These are phyloP conservation scores for Callionymus lyra DNA, from an alignment of 2,113 vertebrate genomes.

Conservation along the genomic window DNA sequence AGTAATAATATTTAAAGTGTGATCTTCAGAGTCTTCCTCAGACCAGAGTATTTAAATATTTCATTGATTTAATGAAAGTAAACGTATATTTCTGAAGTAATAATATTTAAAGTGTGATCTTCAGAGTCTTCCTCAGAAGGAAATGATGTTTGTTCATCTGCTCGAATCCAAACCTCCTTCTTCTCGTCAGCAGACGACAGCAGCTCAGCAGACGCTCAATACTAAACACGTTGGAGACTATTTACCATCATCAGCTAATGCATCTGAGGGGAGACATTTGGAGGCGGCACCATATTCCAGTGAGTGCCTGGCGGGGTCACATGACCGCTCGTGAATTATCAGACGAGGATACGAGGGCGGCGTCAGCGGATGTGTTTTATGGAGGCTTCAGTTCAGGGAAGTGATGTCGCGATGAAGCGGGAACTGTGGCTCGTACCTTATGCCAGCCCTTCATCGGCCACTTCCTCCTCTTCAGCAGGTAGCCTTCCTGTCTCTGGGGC, in stretches of 20 bases:
- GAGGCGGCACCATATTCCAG: constrained; percentile 14
- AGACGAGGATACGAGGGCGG: constrained; percentile 9
- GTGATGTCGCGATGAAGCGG: not conserved
- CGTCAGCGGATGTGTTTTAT: constrained; percentile 10
- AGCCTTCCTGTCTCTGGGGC: constrained; percentile 84
- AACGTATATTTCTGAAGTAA: too few species aligned
- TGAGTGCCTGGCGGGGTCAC: constrained; percentile 13
- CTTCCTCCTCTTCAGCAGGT: constrained; percentile 90
- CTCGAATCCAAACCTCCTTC: too few species aligned
- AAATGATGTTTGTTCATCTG: too few species aligned
- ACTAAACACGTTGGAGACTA: constrained; percentile 48
- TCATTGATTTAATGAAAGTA: too few species aligned
- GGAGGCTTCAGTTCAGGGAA: not conserved
- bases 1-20: too few species aligned
- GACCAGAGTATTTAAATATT: too few species aligned
- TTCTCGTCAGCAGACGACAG: constrained; percentile 11
- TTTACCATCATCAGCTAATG: constrained; percentile 56
- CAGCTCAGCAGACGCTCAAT: constrained; percentile 39
- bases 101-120: too few species aligned
- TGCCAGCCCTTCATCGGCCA: constrained; percentile 99
- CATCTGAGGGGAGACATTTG: constrained; percentile 24
- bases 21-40: too few species aligned
- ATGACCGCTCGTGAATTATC: constrained; percentile 23
- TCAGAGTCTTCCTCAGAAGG: too few species aligned
- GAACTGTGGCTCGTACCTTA: constrained; percentile 72